Evolutionary conservation across 1,140 invertebrate genomes (phyloP).

Genomic region (Anoplophora glabripennis): DNA sequence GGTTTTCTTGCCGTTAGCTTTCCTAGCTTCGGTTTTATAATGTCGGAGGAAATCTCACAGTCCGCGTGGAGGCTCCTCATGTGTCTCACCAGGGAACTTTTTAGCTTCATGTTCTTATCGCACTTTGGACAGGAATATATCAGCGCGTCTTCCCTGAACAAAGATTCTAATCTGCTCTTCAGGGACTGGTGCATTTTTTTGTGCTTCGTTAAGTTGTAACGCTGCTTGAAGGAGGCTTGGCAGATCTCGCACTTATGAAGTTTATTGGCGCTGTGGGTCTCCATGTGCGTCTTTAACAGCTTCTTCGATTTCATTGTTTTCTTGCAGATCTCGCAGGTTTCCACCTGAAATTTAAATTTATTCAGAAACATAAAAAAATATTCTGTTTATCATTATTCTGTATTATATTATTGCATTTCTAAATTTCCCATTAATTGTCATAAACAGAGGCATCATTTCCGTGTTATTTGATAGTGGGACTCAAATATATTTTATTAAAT

Average conservation of each 20-base stretch:
- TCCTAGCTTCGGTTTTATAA: background rate
- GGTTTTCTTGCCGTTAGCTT: too few species aligned
- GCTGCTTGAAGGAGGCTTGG: slow-evolving; percentile 18
- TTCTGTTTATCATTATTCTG: too few species aligned
- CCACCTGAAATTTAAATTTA: background rate
- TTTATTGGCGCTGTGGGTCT: slow-evolving; percentile 24
- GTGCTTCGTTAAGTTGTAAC: slow-evolving; percentile 27
- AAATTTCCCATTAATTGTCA: too few species aligned
- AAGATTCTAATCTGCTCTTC: slow-evolving; percentile 2
- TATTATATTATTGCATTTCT: too few species aligned
- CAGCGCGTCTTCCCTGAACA: background rate
- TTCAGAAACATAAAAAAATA: too few species aligned
- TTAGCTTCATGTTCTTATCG: slow-evolving; percentile 38
- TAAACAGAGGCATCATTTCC: too few species aligned
- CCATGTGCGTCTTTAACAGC: slow-evolving; percentile 28
- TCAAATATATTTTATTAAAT: too few species aligned
- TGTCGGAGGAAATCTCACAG: slow-evolving; percentile 5
- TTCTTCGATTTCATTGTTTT: slow-evolving; percentile 37
- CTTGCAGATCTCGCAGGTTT: slow-evolving; percentile 30
- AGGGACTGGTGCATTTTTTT: slow-evolving; percentile 17
- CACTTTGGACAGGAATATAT: slow-evolving; percentile 39
- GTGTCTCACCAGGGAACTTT: slow-evolving; percentile 43
- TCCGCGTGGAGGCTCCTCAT: slow-evolving; percentile 39
- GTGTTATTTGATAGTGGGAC: too few species aligned
- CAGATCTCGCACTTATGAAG: slow-evolving; percentile 17